Evolutionary conservation across 2,797 vertebrate genomes (phyloP).

Genomic region (Enteromius anoplus): DNA sequence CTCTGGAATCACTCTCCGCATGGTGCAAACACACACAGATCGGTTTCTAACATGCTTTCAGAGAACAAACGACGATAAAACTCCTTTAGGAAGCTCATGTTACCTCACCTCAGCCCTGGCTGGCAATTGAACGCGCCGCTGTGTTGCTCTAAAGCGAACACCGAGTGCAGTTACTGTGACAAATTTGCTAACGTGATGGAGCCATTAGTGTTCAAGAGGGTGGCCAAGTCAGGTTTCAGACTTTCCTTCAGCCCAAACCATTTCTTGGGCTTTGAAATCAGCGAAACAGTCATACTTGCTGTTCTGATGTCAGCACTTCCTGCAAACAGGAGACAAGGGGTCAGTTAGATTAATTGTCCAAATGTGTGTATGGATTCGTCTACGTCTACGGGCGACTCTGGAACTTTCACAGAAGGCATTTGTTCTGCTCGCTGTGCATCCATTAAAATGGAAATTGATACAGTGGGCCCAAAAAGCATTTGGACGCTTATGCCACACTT

Average conservation of each 20-base stretch:
- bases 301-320: background rate
- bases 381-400: background rate
- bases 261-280: conserved; percentile 16
- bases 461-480: background rate
- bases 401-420: conserved; percentile 5
- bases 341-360: conserved; percentile 15
- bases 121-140: background rate
- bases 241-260: conserved; percentile 23
- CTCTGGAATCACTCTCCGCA: conserved; percentile 6
- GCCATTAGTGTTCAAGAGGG: conserved; percentile 43
- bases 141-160: conserved; percentile 30
- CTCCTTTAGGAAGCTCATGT: conserved; percentile 43
- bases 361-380: conserved; percentile 21
- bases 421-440: conserved; percentile 3
- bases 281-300: background rate
- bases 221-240: conserved; percentile 36
- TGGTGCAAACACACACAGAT: conserved; percentile 37
- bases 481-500: background rate
- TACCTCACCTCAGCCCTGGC: conserved; percentile 15
- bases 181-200: conserved; percentile 56
- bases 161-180: conserved; percentile 53
- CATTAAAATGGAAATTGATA: conserved; percentile 2
- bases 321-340: background rate
- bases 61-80: conserved; percentile 33
- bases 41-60: conserved; percentile 26